These are phyloP conservation scores for Drosophila affinis DNA, from an alignment of 2,888 invertebrate species.

Conservation along the genomic window DNA sequence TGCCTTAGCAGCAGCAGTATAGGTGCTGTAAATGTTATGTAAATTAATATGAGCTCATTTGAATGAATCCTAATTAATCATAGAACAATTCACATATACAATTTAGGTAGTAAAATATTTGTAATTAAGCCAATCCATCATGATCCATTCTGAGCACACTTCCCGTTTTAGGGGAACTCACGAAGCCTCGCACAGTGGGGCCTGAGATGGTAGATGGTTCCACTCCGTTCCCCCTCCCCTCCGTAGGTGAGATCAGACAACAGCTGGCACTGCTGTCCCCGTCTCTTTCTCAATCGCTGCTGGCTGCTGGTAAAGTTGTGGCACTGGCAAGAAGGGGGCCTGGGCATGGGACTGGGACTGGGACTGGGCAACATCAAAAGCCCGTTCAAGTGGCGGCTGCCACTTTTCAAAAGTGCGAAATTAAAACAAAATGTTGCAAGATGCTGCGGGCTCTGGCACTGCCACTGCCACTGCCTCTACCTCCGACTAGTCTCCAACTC, in stretches of 20 bases:
- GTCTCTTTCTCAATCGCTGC: slow-evolving; percentile 3
- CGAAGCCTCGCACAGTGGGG: not conserved
- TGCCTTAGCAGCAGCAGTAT: too few species aligned
- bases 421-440: slow-evolving; percentile 76
- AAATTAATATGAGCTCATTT: too few species aligned
- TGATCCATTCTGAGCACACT: not conserved
- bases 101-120: too few species aligned
- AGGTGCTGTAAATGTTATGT: not conserved
- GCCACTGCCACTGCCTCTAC: slow-evolving; percentile 19
- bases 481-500: slow-evolving; percentile 8
- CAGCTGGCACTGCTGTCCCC: slow-evolving; percentile 49
- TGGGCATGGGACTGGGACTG: not conserved
- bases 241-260: slow-evolving; percentile 46
- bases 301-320: slow-evolving; percentile 1
- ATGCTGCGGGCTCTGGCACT: slow-evolving; percentile 65
- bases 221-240: slow-evolving; percentile 9
- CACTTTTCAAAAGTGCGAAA: slow-evolving; percentile 75
- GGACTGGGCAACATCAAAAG: slow-evolving; percentile 68
- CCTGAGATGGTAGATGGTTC: not conserved
- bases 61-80: not conserved
- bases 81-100: not conserved
- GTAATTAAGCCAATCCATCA: not conserved
- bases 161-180: not conserved
- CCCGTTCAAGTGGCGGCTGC: slow-evolving; percentile 71
- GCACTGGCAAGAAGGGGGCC: slow-evolving; percentile 25